Percentiles rank a stretch among this genome's conserved stretches.
phyloP scores from a whole-genome alignment of 2,113 vertebrate genomes.

The Megaceryle torquata region DNA sequence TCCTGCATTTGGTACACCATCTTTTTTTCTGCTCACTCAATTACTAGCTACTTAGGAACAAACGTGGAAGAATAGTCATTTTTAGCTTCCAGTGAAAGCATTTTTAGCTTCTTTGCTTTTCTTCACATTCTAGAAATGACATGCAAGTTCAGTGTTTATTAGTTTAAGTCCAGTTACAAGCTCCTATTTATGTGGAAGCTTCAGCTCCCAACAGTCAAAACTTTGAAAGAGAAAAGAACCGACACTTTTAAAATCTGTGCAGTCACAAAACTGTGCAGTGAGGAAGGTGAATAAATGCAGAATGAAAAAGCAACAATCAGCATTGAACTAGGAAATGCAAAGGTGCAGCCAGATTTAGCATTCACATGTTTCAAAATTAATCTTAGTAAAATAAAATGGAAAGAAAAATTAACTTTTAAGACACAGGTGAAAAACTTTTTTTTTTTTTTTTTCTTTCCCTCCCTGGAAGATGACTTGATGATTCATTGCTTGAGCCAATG shows the following conservation, averaged over 20 bases:
- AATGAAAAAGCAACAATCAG: background rate
- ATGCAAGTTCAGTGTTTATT: conserved; percentile 18
- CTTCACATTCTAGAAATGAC: background rate
- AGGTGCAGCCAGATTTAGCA: background rate
- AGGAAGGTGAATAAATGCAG: background rate
- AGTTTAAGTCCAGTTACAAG: background rate
- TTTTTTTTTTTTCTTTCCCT: background rate
- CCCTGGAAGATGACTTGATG: background rate
- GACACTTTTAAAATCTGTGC: background rate
- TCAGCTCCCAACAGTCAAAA: background rate
- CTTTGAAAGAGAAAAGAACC: background rate
- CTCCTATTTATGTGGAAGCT: background rate
- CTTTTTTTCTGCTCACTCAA: background rate
- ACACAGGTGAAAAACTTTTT: background rate
- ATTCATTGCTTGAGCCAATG: background rate
- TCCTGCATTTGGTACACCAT: background rate
- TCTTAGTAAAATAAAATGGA: background rate
- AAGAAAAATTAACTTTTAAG: background rate
- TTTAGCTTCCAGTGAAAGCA: conserved; percentile 18
- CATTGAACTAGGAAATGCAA: background rate
- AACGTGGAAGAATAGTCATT: background rate
- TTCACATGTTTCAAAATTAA: background rate
- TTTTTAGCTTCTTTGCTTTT: conserved; percentile 24
- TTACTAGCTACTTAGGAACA: conserved; percentile 26
- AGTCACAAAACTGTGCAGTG: background rate